A percentile compares a stretch with the other conserved stretches of the same genome.
Conservation (phyloP, 2,797 vertebrate species). For the Hypotaenidia okinawae region DNA sequence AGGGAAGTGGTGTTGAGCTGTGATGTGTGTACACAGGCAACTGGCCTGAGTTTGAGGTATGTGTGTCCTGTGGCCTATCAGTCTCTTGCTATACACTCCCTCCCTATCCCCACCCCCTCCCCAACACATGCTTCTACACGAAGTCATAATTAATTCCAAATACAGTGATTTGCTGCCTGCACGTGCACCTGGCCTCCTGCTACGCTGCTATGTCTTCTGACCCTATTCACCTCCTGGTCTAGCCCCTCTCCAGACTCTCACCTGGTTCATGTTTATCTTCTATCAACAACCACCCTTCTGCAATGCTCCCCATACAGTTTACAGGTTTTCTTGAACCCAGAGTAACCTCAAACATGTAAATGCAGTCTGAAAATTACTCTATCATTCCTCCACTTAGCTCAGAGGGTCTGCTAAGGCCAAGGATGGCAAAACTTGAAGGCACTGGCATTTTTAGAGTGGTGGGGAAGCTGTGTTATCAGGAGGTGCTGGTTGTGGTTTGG, state of each 20-base stretch:
- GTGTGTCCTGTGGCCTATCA: not conserved
- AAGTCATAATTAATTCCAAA: not conserved
- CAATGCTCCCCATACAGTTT: not conserved
- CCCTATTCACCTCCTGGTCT: not conserved
- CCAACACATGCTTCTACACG: not conserved
- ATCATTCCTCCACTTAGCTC: not conserved
- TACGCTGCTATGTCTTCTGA: not conserved
- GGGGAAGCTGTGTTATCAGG: not conserved
- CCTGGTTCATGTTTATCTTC: not conserved
- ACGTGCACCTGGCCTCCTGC: not conserved
- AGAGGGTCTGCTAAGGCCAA: not conserved
- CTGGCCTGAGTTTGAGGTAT: not conserved
- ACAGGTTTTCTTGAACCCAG: not conserved
- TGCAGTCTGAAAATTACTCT: not conserved
- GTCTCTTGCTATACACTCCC: not conserved
- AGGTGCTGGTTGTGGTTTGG: not conserved
- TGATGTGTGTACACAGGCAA: no score
- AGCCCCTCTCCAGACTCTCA: not conserved
- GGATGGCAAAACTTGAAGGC: not conserved
- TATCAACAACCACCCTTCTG: not conserved
- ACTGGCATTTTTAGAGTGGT: not conserved
- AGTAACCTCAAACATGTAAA: not conserved
- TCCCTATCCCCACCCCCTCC: not conserved
- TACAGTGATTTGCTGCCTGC: not conserved
- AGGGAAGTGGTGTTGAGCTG: rapidly evolving